Base-by-base conservation (phyloP, 2,797 vertebrate species). In the Channa striata region DNA sequence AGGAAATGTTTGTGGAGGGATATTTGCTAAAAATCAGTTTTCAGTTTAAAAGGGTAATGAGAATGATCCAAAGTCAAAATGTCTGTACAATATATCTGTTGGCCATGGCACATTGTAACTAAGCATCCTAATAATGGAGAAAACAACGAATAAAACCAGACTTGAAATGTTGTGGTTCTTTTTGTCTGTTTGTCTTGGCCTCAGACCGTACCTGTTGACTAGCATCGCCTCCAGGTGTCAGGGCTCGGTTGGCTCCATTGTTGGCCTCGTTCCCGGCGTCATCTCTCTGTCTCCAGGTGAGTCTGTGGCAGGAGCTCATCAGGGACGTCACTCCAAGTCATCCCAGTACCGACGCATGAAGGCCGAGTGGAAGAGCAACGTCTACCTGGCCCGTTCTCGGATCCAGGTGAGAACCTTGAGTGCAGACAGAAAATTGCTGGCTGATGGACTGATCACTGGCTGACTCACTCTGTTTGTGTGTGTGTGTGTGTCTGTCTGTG, bases 261-360 rank as follows among this genome's bases (percentile, higher is more conserved):
- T 91, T 8, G 92, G 92, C 0, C 69, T 88, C 0, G 85, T 92
- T 0, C 92, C 92, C 0, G 92, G 92, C 0, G 89, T 92, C n/a
- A 25, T 93, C 30, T 81, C 91, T 13, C 78, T 92, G 40, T 90
- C 88, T 6, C 92, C 92, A 0, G 91, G 92, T 0, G 92, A 92
- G 72, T 20, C 74, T 0, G 93, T 97, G 83, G 96, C 94, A 43
- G 95, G 94, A 0, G 94, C 96, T 8, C 96, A 96, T 13, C 98
- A 98, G 90, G 97, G 97, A 66, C 97, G 98, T 76, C 97, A 99
- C 91, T 99, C 97, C 90, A 99, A 99, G 93, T 96, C 97, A 1
- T 94, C 96, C 0, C 98, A 99, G 90, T 99, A 99, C 88, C 95
- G 97, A 25, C 96, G 96, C 58, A 99, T 99, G 97, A 98, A 96